Conservation (phyloP, 2,888 invertebrate genomes). For the Ophion slaviceki region DNA sequence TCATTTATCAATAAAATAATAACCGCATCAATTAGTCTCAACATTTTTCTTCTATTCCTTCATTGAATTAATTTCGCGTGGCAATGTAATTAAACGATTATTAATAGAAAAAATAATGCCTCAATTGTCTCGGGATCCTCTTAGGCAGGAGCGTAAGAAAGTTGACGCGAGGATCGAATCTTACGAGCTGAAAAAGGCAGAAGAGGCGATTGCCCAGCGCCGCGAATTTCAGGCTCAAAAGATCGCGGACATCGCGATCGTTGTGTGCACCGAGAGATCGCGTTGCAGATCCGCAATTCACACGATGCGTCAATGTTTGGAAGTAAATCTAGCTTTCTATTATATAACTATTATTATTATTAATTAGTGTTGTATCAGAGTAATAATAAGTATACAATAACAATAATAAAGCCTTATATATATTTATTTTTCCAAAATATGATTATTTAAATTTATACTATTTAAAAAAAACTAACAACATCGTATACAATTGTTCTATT, state of each 20-base stretch:
- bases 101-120: background rate
- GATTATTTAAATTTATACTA: no score
- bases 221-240: conserved; percentile 72
- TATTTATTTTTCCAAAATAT: no score
- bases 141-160: conserved; percentile 71
- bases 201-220: conserved; percentile 68
- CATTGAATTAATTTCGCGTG: background rate
- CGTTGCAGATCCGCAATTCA: conserved; percentile 70
- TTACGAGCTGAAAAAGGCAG: conserved; percentile 65
- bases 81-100: background rate
- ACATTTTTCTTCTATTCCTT: background rate
- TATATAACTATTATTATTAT: background rate
- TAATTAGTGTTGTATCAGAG: background rate
- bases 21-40: no score
- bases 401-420: background rate
- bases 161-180: conserved; percentile 63
- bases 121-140: background rate
- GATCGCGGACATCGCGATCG: conserved; percentile 68
- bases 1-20: no score
- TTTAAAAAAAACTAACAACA: no score
- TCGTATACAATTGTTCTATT: no score
- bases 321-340: conserved; percentile 67
- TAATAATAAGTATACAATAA: background rate
- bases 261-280: conserved; percentile 73
- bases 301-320: conserved; percentile 67